These are phyloP conservation scores for Tetraodon nigroviridis DNA, from an alignment of 2,113 vertebrate species.

Conservation along the genomic window DNA sequence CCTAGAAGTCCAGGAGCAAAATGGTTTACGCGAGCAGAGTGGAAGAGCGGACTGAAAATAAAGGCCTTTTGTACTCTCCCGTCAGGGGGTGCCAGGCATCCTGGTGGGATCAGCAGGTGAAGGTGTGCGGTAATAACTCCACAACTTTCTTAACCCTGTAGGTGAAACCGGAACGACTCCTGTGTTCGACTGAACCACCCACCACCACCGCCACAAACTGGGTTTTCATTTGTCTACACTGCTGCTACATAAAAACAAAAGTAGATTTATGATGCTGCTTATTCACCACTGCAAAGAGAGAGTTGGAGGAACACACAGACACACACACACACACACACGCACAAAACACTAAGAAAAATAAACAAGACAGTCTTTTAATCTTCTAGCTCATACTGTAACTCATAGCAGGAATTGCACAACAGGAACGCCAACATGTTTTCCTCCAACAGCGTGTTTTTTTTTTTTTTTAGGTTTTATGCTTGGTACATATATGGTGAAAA, in stretches of 20 bases:
- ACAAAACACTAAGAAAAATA: too few species aligned
- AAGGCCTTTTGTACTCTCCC: conserved; percentile 15
- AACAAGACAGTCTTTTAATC: too few species aligned
- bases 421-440: too few species aligned
- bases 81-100: conserved; percentile 10
- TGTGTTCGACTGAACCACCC: not conserved
- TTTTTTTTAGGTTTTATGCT: not conserved
- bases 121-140: conserved; percentile 23
- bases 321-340: too few species aligned
- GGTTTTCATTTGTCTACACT: not conserved
- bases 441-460: not conserved
- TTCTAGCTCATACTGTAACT: too few species aligned
- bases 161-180: not conserved
- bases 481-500: not conserved
- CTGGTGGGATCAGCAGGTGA: conserved; percentile 13
- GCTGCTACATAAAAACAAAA: not conserved
- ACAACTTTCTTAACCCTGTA: conserved; percentile 17
- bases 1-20: too few species aligned
- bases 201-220: not conserved
- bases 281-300: too few species aligned
- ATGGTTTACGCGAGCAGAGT: conserved; percentile 3
- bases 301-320: too few species aligned
- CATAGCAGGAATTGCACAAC: not conserved
- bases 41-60: conserved; percentile 27
- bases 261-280: too few species aligned